These are phyloP conservation scores for Pangasius sanitwongsei DNA, from an alignment of 2,797 vertebrate species.

Conservation along the genomic window DNA sequence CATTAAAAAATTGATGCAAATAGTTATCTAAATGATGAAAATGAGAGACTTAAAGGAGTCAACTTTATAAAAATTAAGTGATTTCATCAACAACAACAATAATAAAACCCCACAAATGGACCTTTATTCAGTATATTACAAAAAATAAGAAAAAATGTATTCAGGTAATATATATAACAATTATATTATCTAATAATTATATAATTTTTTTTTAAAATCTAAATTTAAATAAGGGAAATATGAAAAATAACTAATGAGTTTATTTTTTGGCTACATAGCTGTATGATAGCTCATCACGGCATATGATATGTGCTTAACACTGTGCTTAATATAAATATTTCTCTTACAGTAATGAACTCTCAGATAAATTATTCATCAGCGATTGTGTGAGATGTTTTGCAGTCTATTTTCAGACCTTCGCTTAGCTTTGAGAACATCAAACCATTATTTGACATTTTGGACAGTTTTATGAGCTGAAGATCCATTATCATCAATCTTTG, in stretches of 20 bases:
- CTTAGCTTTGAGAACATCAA: not conserved
- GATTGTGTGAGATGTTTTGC: not conserved
- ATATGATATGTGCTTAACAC: not conserved
- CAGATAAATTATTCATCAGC: not conserved
- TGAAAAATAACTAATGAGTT: not conserved
- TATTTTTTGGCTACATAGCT: not conserved
- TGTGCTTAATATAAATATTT: not conserved
- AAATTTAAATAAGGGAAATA: not conserved
- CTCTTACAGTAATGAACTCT: not conserved
- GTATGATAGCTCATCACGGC: not conserved
- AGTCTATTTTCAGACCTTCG: not conserved
- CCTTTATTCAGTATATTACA: not conserved
- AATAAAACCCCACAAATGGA: not conserved
- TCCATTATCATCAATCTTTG: conserved; percentile 6
- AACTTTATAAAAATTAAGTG: not conserved
- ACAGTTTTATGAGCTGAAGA: conserved; percentile 28
- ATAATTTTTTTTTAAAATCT: not conserved
- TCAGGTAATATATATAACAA: too few relatives aligned
- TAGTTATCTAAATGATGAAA: not conserved
- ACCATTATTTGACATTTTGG: not conserved
- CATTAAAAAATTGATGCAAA: not conserved
- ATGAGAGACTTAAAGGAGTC: not conserved
- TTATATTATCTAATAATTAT: too few relatives aligned
- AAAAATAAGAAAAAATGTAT: too few relatives aligned
- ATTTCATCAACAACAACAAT: not conserved